Evolutionary conservation across 1,140 invertebrate genomes (phyloP).

Genomic region (Phthorimaea operculella): DNA sequence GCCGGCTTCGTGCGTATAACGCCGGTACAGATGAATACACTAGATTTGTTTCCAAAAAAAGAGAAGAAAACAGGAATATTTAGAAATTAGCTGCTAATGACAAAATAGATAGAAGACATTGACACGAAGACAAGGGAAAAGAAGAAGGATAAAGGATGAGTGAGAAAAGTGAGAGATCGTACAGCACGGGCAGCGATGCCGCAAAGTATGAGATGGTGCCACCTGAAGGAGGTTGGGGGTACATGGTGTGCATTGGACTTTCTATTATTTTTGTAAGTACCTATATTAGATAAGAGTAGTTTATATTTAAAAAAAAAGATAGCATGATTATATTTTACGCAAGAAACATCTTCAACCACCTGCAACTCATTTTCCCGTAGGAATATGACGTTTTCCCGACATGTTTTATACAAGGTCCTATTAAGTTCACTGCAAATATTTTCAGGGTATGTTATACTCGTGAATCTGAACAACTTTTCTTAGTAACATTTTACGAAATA

Average conservation of each 20-base stretch:
- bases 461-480: no score
- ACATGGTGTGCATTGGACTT: conserved; percentile 71
- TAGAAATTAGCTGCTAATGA: background rate
- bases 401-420: no score
- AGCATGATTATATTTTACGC: background rate
- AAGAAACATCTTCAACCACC: no score
- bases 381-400: no score
- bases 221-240: conserved; percentile 77
- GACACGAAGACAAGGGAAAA: conserved; percentile 25
- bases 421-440: no score
- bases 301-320: background rate
- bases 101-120: background rate
- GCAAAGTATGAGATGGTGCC: conserved; percentile 59
- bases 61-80: background rate
- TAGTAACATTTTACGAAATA: no score
- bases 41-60: background rate
- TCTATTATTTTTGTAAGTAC: conserved; percentile 73
- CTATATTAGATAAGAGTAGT: conserved; percentile 8
- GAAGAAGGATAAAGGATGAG: conserved; percentile 22
- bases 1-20: background rate
- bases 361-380: no score
- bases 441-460: no score
- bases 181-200: conserved; percentile 64
- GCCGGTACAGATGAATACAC: no score
- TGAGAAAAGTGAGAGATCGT: conserved; percentile 47